Conservation (phyloP, 2,888 invertebrate genomes). For the Pandemis corylana region DNA sequence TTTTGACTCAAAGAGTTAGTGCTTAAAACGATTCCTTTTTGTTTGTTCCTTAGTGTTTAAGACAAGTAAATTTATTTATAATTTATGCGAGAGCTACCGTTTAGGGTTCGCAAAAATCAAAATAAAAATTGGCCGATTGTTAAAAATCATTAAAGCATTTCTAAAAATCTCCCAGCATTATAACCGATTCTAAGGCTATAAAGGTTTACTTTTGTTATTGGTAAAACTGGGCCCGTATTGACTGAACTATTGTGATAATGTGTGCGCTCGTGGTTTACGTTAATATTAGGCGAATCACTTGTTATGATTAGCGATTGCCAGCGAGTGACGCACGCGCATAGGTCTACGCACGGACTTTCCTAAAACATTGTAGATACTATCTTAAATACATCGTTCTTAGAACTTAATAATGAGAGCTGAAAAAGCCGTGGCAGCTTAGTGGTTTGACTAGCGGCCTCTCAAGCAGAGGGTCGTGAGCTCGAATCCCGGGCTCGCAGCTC, state of each 20-base stretch:
- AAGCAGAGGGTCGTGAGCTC: too few relatives aligned
- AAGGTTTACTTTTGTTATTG: background rate
- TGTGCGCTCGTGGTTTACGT: constrained; percentile 43
- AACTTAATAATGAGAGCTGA: background rate
- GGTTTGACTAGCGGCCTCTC: too few relatives aligned
- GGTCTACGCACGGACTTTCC: constrained; percentile 14
- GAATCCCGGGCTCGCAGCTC: too few relatives aligned
- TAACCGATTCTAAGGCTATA: background rate
- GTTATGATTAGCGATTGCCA: constrained; percentile 56
- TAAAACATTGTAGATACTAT: background rate
- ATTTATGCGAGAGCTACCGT: too few relatives aligned
- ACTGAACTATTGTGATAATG: background rate
- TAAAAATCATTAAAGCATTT: background rate
- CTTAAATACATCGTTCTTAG: background rate
- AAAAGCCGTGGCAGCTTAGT: too few relatives aligned
- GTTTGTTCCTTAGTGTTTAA: too few relatives aligned
- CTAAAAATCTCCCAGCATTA: background rate
- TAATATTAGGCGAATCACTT: constrained; percentile 54
- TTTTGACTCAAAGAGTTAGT: too few relatives aligned
- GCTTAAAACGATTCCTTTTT: too few relatives aligned
- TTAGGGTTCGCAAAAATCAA: too few relatives aligned
- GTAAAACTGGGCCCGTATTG: background rate
- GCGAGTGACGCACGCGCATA: constrained; percentile 58
- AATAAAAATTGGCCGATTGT: too few relatives aligned
- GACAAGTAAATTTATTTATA: too few relatives aligned